phyloP scores from a whole-genome alignment of 2,113 vertebrate genomes.

The Notarius lentiginosus region DNA sequence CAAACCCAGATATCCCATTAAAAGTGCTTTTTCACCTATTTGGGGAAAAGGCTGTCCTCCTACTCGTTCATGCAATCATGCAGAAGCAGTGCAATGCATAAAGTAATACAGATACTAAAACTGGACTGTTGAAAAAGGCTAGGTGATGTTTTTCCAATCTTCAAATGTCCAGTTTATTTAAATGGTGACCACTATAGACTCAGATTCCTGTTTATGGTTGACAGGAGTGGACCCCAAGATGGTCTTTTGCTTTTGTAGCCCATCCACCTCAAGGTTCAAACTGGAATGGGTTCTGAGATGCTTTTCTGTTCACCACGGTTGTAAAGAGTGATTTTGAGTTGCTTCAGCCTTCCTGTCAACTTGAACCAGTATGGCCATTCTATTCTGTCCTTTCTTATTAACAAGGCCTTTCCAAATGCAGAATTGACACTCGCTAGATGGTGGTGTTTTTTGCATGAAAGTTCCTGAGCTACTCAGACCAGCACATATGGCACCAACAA shows the following conservation, averaged over 20 bases:
- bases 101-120: not conserved
- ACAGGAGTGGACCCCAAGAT: not conserved
- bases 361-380: not conserved
- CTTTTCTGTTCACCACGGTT: not conserved
- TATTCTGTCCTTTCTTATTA: not conserved
- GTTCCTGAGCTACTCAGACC: not conserved
- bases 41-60: not conserved
- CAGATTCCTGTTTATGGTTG: not conserved
- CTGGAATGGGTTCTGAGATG: not conserved
- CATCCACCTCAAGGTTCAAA: not conserved
- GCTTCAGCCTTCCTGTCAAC: not conserved
- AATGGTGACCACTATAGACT: not conserved
- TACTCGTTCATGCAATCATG: not conserved
- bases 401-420: not conserved
- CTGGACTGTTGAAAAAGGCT: not conserved
- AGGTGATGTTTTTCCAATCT: not conserved
- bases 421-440: not conserved
- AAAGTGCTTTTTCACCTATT: not conserved
- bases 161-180: not conserved
- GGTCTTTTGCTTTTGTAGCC: not conserved
- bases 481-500: not conserved
- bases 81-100: not conserved
- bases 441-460: not conserved
- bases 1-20: not conserved
- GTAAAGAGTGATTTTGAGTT: not conserved